Percentiles rank a stretch among this genome's conserved stretches.
These are phyloP conservation scores for Syrmaticus mikado DNA, from an alignment of 2,113 vertebrate genomes.

Conservation along the genomic window DNA sequence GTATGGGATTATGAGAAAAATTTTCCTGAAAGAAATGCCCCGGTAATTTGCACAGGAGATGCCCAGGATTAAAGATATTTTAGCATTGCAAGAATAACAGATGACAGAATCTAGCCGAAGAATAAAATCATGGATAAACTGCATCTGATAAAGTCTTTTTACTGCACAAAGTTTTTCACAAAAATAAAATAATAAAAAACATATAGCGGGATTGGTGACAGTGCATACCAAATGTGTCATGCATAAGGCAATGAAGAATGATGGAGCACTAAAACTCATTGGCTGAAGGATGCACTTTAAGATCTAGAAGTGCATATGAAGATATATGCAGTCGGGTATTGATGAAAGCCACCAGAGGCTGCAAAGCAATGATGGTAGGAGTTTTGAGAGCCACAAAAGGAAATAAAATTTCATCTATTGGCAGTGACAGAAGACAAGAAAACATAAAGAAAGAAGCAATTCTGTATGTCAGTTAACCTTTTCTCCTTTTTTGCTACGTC, in stretches of 20 bases:
- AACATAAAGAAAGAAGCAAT: background rate
- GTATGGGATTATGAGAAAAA: background rate
- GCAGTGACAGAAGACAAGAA: background rate
- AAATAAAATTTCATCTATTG: background rate
- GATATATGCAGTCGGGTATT: background rate
- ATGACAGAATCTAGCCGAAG: background rate
- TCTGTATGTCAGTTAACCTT: background rate
- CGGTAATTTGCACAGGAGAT: background rate
- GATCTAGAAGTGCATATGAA: background rate
- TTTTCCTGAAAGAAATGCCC: background rate
- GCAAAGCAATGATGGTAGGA: background rate
- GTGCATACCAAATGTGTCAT: background rate
- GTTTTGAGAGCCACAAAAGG: background rate
- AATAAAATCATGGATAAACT: background rate
- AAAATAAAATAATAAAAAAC: background rate
- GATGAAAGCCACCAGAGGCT: background rate
- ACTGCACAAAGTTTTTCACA: background rate
- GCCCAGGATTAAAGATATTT: background rate
- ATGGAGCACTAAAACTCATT: background rate
- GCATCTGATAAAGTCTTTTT: background rate
- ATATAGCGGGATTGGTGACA: background rate
- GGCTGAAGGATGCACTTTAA: conserved; percentile 21
- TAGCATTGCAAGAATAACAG: background rate
- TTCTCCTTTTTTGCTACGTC: background rate
- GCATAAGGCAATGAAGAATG: background rate